Evolutionary conservation across 2,113 vertebrate species (phyloP), one percentile per base, ranked within the genome.

Genomic region (Vicugna pacos): DNA sequence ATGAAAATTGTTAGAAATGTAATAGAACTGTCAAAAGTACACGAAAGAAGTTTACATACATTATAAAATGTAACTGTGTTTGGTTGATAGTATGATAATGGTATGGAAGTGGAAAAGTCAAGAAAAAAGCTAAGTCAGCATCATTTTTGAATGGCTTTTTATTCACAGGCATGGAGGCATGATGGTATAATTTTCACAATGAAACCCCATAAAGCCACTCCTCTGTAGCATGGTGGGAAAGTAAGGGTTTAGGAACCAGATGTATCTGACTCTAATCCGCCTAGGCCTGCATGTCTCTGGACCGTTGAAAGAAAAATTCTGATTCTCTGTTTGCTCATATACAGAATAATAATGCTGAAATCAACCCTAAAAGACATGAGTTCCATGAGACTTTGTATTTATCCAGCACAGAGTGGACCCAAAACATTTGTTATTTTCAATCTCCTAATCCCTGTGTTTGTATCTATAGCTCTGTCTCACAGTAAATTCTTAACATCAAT

Each of bases 311-410:
- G n/a, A 87, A 88, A 54, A 14, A 75, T 28, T 54, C 26, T 46
- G 9, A 54, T 72, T 86, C 35, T 70, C 22, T 56, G 1, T 96
- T 93, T 92, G 28, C 24, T 58, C 92, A 65, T 42, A 89, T 30
- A n/a, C 14, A 70, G 32, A 92, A 95, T 60, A 64, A 30, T 69
- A 48, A 75, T 91, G 42, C 28, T 77, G 14, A 89, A 35, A 81
- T 26, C 35, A 52, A 8, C 0, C 6, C 16, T 62, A 30, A 8
- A 82, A 35, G 5, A 87, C 87, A 56, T 35, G 48, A n/a, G 1
- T 64, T 95, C 96, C 3, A 12, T 89, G 77, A 93, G 22, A 77
- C 87, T 83, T 76, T 54, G 2, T 76, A 72, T 69, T 58, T 64
- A 50, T 26, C 3, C 46, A 20, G 24, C 52, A 83, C 14, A 3